Evolutionary conservation across 2,888 invertebrate genomes (phyloP), one percentile per base, ranked within the genome.

Genomic region (Hydrotaea cyrtoneurina): DNA sequence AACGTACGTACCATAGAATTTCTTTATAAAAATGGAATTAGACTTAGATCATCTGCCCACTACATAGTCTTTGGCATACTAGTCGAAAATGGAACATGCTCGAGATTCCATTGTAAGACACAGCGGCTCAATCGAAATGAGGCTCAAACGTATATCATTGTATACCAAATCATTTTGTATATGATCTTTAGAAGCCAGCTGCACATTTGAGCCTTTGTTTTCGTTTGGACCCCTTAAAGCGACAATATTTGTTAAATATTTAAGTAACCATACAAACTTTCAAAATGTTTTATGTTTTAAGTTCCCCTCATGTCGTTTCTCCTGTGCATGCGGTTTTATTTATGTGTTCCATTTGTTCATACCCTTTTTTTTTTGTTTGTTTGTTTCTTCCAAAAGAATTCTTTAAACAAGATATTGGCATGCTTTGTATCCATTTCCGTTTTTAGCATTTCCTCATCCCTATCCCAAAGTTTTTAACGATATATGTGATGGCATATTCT

Each of bases 211-310:
- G n/a, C n/a, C n/a, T n/a, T n/a, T n/a, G n/a, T n/a, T n/a, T n/a
- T n/a, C n/a, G n/a, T n/a, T n/a, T n/a, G n/a, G 3, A 31, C 31
- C 31, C 31, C 31, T 31, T 31, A 59, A 62, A 77, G 53, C 43
- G 46, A 62, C 71, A 72, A 66, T 66, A 66, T 39, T 64, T 64
- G n/a, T 50, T 50, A 50, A n/a, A n/a, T 50, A n/a, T 50, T 50
- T 50, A n/a, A n/a, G n/a, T 50, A 11, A 13, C 50, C n/a, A n/a
- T n/a, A n/a, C n/a, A n/a, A 50, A 50, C 13, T 50, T 50, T n/a
- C 2, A 4, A 31, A 31, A 31, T 2, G 31, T 31, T 50, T 50
- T 3, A 7, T 43, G 13, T 13, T 50, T 66, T 66, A 39, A 39
- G 39, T 39, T 39, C 31, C n/a, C n/a, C n/a, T 31, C 31, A 26